Conservation (phyloP, 2,797 vertebrate genomes). For the Sebastes hubbsi region DNA sequence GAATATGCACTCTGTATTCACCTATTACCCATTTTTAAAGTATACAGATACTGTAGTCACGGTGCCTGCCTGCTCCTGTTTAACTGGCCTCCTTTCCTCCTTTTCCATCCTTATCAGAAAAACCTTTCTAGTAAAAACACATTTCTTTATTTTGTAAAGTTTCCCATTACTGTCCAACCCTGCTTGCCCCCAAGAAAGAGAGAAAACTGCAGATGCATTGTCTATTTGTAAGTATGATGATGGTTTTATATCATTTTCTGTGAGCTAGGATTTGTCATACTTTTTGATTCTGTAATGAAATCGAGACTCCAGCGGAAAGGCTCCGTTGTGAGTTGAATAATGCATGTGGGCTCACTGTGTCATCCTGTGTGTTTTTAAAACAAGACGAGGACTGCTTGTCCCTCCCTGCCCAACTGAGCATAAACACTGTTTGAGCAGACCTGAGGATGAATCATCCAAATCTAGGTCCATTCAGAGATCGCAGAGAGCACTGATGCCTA, state of each 20-base stretch:
- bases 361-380: conserved; percentile 47
- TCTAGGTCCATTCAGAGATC: conserved; percentile 36
- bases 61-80: background rate
- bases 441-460: conserved; percentile 61
- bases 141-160: background rate
- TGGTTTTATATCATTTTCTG: conserved; percentile 25
- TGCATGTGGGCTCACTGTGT: conserved; percentile 55
- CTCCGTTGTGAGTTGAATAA: conserved; percentile 56
- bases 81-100: background rate
- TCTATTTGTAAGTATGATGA: conserved; percentile 1
- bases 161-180: background rate
- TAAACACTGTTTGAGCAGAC: conserved; percentile 35
- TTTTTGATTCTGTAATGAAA: conserved; percentile 49
- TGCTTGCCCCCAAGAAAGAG: background rate
- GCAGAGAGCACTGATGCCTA: conserved; percentile 7
- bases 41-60: background rate
- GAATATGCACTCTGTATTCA: background rate
- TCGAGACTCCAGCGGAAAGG: conserved; percentile 14
- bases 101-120: background rate
- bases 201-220: background rate
- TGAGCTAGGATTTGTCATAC: conserved; percentile 38
- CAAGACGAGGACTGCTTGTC: conserved; percentile 26
- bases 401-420: conserved; percentile 32
- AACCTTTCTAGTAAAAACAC: background rate
- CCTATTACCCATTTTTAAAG: background rate